Conservation (phyloP, 2,888 invertebrate species). For the Plemyria rubiginata region DNA sequence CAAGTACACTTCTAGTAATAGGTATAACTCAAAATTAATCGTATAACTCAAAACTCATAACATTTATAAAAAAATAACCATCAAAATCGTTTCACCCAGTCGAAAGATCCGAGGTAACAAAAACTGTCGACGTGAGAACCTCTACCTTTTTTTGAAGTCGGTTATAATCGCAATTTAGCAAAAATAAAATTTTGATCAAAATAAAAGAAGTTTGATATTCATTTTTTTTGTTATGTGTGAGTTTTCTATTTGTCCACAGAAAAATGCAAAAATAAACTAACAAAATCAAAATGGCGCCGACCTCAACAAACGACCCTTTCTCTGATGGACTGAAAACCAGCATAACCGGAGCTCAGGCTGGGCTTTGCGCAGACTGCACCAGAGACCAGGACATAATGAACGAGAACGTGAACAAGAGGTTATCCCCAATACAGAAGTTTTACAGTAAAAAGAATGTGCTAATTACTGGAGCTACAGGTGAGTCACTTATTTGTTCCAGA, state of each 20-base stretch:
- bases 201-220: no score
- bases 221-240: no score
- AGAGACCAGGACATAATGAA: constrained; percentile 42
- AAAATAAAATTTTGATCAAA: no score
- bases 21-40: no score
- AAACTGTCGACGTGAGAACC: no score
- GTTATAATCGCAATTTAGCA: no score
- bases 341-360: constrained; percentile 16
- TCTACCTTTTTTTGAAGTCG: no score
- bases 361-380: constrained; percentile 38
- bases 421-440: constrained; percentile 82
- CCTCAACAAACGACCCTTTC: constrained; percentile 22
- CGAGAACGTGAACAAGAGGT: constrained; percentile 52
- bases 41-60: no score
- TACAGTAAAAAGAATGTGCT: constrained; percentile 85
- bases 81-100: no score
- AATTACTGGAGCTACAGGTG: constrained; percentile 86
- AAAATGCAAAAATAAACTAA: constrained; percentile 39
- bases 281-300: constrained; percentile 50
- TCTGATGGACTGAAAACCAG: constrained; percentile 23
- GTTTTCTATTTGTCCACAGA: constrained; percentile 52
- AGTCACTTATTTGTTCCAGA: constrained; percentile 28
- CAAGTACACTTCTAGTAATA: no score
- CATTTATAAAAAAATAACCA: no score
- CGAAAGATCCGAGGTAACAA: no score